Percentiles rank a stretch among this genome's conserved stretches.
Evolutionary conservation across 2,113 vertebrate species (phyloP).

Genomic region (Plectropomus leopardus): DNA sequence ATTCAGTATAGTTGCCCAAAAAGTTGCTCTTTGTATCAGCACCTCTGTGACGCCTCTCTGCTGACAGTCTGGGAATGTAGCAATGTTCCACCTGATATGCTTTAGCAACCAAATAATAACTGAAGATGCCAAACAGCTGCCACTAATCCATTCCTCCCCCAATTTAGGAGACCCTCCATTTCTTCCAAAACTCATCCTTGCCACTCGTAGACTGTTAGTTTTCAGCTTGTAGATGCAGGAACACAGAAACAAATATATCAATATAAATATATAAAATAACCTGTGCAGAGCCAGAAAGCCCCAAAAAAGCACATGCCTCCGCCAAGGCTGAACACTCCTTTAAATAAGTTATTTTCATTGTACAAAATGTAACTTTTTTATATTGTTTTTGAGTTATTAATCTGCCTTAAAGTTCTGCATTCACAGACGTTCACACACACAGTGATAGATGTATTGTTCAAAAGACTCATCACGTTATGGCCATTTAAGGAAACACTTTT

Average conservation of each 20-base stretch:
- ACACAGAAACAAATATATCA: not conserved
- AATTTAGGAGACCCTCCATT: not conserved
- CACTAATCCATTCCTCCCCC: not conserved
- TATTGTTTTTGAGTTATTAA: not conserved
- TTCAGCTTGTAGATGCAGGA: not conserved
- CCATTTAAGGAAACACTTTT: not conserved
- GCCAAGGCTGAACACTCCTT: not conserved
- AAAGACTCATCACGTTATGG: too few species aligned
- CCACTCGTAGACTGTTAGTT: not conserved
- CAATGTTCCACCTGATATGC: conserved; percentile 77
- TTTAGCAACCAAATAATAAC: conserved; percentile 75
- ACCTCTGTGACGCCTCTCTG: conserved; percentile 60
- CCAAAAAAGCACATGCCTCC: not conserved
- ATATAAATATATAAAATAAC: too few species aligned
- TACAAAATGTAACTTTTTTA: too few species aligned
- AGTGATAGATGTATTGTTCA: too few species aligned
- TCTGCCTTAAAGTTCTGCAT: not conserved
- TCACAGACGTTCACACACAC: too few species aligned
- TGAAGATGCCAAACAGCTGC: conserved; percentile 28
- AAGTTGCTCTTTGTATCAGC: conserved; percentile 19
- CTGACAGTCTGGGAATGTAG: conserved; percentile 80
- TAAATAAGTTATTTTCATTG: not conserved
- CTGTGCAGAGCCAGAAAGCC: not conserved
- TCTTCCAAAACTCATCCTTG: not conserved
- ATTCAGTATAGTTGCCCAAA: not conserved